Evolutionary conservation across 1,140 invertebrate species (phyloP).

Genomic region (Lepidurus apus): DNA sequence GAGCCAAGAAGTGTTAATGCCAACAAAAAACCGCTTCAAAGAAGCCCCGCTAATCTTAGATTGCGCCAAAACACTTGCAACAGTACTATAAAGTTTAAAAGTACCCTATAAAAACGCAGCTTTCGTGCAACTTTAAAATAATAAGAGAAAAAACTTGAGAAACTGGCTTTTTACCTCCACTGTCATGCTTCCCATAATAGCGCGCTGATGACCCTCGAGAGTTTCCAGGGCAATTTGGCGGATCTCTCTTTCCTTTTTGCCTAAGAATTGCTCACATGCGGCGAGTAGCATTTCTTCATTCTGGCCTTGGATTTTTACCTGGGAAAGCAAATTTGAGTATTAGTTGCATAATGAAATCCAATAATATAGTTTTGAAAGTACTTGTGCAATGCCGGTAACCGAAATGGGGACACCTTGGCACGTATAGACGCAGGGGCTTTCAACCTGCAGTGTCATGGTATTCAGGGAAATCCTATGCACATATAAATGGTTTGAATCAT

Average conservation of each 20-base stretch:
- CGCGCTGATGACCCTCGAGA: conserved; percentile 92
- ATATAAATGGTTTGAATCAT: conserved; percentile 11
- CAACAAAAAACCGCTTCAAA: not conserved
- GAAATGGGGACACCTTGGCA: conserved; percentile 94
- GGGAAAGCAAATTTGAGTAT: conserved; percentile 15
- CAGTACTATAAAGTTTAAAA: not conserved
- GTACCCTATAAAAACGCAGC: not conserved
- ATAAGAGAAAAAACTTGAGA: conserved; percentile 28
- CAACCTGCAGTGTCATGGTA: conserved; percentile 91
- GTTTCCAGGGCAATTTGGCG: conserved; percentile 91
- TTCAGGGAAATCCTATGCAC: conserved; percentile 79
- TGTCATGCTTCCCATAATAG: conserved; percentile 98
- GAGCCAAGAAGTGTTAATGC: not conserved
- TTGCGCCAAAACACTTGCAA: not conserved
- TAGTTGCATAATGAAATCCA: conserved; percentile 15
- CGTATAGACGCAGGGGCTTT: conserved; percentile 85
- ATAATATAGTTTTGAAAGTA: conserved; percentile 45
- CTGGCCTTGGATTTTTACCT: conserved; percentile 96
- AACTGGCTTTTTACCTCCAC: conserved; percentile 64
- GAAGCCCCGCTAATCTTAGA: not conserved
- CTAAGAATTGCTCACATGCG: conserved; percentile 94
- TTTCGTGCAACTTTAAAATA: not conserved
- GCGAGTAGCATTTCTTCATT: conserved; percentile 94
- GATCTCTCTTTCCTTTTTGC: conserved; percentile 83
- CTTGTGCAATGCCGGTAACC: conserved; percentile 94